A percentile compares a stretch with the other conserved stretches of the same genome.
Conservation (phyloP, 1,140 invertebrate genomes). For the Gonioctena quinquepunctata region DNA sequence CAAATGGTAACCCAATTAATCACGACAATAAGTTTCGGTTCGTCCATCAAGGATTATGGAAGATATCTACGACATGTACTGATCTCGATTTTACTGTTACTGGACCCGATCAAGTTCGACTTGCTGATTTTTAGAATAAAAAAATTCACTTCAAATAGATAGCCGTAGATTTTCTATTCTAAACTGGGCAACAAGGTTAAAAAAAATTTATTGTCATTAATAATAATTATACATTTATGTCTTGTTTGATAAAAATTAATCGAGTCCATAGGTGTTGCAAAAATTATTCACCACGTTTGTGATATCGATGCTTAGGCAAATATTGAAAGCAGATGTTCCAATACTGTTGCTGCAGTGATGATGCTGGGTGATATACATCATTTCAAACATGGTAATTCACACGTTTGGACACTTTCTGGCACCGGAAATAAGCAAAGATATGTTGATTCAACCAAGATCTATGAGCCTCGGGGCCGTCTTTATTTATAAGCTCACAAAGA, state of each 20-base stretch:
- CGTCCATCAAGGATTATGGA: slow-evolving; percentile 40
- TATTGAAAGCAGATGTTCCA: slow-evolving; percentile 30
- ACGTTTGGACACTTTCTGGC: slow-evolving; percentile 26
- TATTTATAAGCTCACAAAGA: background rate
- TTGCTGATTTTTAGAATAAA: slow-evolving; percentile 20
- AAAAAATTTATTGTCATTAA: background rate
- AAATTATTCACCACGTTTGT: background rate
- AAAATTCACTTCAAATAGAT: slow-evolving; percentile 14
- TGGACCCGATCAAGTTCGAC: slow-evolving; percentile 24
- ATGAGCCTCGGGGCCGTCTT: background rate
- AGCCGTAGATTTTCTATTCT: slow-evolving; percentile 22
- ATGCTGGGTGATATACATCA: slow-evolving; percentile 25
- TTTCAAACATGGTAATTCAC: slow-evolving; percentile 4
- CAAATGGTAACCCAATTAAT: too few species aligned
- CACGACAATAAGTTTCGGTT: too few species aligned
- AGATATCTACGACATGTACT: slow-evolving; percentile 17
- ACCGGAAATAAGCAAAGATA: slow-evolving; percentile 33
- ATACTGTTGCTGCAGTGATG: slow-evolving; percentile 47
- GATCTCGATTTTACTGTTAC: slow-evolving; percentile 16
- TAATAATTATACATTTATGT: background rate
- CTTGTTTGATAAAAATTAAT: slow-evolving; percentile 14
- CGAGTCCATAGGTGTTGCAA: background rate
- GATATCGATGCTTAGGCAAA: background rate
- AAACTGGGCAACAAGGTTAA: slow-evolving; percentile 18
- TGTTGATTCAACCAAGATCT: background rate